Evolutionary conservation across 2,888 invertebrate species (phyloP).

Genomic region (Yponomeuta malinellus): DNA sequence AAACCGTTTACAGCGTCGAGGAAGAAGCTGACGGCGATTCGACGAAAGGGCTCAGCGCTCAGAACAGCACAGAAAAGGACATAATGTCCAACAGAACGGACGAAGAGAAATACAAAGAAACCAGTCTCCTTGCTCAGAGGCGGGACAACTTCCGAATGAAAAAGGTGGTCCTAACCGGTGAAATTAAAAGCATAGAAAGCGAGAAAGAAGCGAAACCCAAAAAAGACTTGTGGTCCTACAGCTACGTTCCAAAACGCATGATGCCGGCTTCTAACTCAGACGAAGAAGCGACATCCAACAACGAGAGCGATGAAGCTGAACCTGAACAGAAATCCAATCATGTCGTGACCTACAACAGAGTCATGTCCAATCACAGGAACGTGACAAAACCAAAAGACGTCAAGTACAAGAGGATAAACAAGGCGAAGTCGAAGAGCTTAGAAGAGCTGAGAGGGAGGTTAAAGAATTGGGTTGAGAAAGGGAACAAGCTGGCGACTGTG

Average conservation of each 20-base stretch:
- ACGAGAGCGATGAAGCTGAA: slow-evolving; percentile 60
- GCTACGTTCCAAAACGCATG: slow-evolving; percentile 70
- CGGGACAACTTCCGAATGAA: slow-evolving; percentile 69
- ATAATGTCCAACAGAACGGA: slow-evolving; percentile 58
- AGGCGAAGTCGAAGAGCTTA: slow-evolving; percentile 91
- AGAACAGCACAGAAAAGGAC: slow-evolving; percentile 69
- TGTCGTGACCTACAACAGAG: slow-evolving; percentile 87
- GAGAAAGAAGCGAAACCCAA: slow-evolving; percentile 58
- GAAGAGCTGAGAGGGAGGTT: slow-evolving; percentile 88
- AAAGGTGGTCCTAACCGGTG: slow-evolving; percentile 62
- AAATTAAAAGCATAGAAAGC: slow-evolving; percentile 61
- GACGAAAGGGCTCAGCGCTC: slow-evolving; percentile 64
- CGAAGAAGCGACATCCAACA: slow-evolving; percentile 60
- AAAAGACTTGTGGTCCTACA: slow-evolving; percentile 58
- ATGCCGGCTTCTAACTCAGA: slow-evolving; percentile 61
- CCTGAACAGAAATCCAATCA: slow-evolving; percentile 64
- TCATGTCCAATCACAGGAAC: slow-evolving; percentile 93
- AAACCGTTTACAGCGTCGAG: slow-evolving; percentile 91
- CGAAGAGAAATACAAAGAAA: slow-evolving; percentile 74
- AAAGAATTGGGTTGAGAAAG: slow-evolving; percentile 91
- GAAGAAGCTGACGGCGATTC: slow-evolving; percentile 85
- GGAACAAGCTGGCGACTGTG: slow-evolving; percentile 80
- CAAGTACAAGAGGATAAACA: slow-evolving; percentile 92
- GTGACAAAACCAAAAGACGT: slow-evolving; percentile 94
- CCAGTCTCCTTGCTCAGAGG: slow-evolving; percentile 62